Evolutionary conservation across 2,888 invertebrate species (phyloP).

Genomic region (Macroteleia sp.): DNA sequence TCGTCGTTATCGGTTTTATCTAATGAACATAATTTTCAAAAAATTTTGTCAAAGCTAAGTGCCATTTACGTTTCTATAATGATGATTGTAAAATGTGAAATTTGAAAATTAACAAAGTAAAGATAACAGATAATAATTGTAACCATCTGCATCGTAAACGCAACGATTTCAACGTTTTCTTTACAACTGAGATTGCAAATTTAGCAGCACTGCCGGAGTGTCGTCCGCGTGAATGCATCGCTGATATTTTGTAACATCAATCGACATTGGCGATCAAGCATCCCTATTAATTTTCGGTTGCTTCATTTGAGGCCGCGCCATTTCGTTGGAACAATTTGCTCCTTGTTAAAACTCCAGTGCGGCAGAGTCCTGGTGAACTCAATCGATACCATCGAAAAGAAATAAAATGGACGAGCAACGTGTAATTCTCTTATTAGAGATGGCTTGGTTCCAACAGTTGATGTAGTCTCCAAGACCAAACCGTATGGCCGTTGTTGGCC

Average conservation of each 20-base stretch:
- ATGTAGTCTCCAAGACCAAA: conserved; percentile 21
- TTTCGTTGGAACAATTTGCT: conserved; percentile 42
- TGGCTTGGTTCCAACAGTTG: conserved; percentile 55
- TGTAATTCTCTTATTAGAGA: conserved; percentile 61
- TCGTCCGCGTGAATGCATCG: no score
- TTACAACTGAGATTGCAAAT: no score
- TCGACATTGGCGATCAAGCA: background rate
- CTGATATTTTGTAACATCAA: background rate
- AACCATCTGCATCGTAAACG: no score
- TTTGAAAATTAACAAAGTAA: no score
- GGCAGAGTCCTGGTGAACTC: conserved; percentile 13
- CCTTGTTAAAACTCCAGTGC: conserved; percentile 47
- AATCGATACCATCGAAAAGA: conserved; percentile 54
- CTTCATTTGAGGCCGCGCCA: conserved; percentile 11
- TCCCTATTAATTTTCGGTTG: conserved; percentile 9
- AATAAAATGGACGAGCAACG: conserved; percentile 47
- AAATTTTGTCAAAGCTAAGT: no score
- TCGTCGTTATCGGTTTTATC: no score
- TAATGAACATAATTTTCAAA: no score
- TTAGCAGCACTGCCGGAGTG: no score
- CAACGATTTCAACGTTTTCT: no score
- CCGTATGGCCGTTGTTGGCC: conserved; percentile 27
- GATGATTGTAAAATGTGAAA: no score
- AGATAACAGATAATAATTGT: no score
- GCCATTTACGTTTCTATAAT: no score